These are phyloP conservation scores for Polymixis lichenea DNA, from an alignment of 2,888 invertebrate genomes.

Conservation along the genomic window DNA sequence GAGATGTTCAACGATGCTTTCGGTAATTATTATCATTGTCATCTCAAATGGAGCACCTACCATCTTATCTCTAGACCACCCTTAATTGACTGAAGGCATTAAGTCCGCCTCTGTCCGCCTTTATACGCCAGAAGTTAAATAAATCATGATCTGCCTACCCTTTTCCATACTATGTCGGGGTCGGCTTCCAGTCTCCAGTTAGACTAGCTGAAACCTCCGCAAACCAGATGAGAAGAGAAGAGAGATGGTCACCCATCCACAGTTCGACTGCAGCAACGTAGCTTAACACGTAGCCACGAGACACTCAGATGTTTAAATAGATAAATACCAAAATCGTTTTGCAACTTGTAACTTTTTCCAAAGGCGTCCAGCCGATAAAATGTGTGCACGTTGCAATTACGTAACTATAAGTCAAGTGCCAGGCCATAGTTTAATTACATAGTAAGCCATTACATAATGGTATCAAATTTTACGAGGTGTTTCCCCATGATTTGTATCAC, in stretches of 20 bases:
- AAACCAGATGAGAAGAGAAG: too few relatives aligned
- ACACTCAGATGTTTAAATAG: background rate
- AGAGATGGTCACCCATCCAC: too few relatives aligned
- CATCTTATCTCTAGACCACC: background rate
- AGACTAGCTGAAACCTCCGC: too few relatives aligned
- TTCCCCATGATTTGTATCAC: constrained; percentile 28
- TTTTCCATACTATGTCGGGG: too few relatives aligned
- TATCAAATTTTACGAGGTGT: constrained; percentile 46
- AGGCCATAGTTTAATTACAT: constrained; percentile 36
- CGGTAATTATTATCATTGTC: background rate
- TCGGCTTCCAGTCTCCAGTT: too few relatives aligned
- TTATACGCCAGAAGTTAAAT: too few relatives aligned
- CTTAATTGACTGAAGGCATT: background rate
- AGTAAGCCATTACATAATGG: constrained; percentile 33
- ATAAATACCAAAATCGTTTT: background rate
- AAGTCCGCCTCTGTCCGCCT: background rate
- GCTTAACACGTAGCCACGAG: too few relatives aligned
- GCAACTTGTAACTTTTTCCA: background rate
- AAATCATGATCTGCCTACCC: too few relatives aligned
- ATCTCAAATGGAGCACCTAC: background rate
- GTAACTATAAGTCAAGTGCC: constrained; percentile 28
- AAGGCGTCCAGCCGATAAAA: background rate
- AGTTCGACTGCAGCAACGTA: too few relatives aligned
- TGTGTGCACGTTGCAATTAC: constrained; percentile 22
- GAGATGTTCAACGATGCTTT: too few relatives aligned